Base-by-base conservation (phyloP, 2,888 invertebrate species). In the Gastracanthus pulcherrimus region DNA sequence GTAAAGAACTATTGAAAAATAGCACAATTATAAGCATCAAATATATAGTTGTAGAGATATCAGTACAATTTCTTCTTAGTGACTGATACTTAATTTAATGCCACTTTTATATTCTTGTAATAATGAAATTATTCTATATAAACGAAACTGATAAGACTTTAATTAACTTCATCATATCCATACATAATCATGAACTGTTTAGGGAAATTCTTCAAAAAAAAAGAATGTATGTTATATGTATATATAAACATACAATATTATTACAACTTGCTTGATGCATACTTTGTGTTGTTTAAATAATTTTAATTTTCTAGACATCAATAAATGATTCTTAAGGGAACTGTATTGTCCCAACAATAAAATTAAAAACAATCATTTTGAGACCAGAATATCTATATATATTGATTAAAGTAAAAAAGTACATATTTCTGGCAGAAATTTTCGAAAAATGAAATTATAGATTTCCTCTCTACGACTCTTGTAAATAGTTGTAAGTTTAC, bases 41-140 rank as follows among this genome's bases (percentile, higher is more conserved):
- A 9, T 48, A 38, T 26, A 36, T 29, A 51, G 19, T 13, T 45
- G 9, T 76, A 58, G 31, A 67, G 45, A 69, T 36, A 51, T 67
- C 69, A 69, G 29, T 69, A 13, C 70, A 77, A 81, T 62, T 69
- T 55, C 77, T 74, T 72, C 6, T 60, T 34, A 81, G 69, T 69
- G 51, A 76, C 38, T 75, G 74, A 70, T 70, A 80, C 13, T 19
- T 77, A 38, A 58, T 62, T 60, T 58, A 55, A 72, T 62, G 60
- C 34, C 51, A 81, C 26, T 81, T 81, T 81, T 77, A 69, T 77
- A 81, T 77, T 74, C 29, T 80, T 77, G 67, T 74, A 71, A 81
- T 76, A 71, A 11, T 38, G 38, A 58, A 41, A 71, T 80, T 58
- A 74, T 69, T 77, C 23, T 74, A 58, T 11, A 41, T 69, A 72